Evolutionary conservation across 2,113 vertebrate species (phyloP).

Genomic region (Perognathus longimembris): DNA sequence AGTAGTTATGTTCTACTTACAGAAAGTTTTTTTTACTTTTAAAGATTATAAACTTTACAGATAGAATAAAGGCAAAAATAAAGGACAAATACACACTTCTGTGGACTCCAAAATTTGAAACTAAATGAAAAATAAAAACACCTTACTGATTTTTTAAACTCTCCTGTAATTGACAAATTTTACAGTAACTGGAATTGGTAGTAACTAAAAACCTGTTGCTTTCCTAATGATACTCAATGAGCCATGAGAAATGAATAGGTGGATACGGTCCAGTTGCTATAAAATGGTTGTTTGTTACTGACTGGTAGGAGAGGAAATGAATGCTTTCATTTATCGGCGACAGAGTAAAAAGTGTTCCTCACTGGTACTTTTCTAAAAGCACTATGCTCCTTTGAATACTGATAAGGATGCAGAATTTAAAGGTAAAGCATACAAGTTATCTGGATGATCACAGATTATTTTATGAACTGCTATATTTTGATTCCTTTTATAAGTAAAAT

Average conservation of each 20-base stretch:
- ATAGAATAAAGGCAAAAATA: background rate
- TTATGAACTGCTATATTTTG: slow-evolving; percentile 44
- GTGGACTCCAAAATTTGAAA: background rate
- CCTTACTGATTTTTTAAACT: slow-evolving; percentile 43
- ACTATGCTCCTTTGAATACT: slow-evolving; percentile 64
- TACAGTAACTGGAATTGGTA: slow-evolving; percentile 38
- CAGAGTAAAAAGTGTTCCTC: slow-evolving; percentile 70
- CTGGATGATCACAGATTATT: slow-evolving; percentile 9
- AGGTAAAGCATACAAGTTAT: slow-evolving; percentile 57
- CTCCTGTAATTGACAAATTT: slow-evolving; percentile 60
- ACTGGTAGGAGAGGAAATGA: slow-evolving; percentile 73
- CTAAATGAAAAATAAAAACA: slow-evolving; percentile 25
- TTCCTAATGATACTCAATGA: slow-evolving; percentile 70
- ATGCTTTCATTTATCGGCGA: slow-evolving; percentile 74
- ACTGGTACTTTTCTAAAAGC: slow-evolving; percentile 69
- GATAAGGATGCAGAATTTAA: slow-evolving; percentile 65
- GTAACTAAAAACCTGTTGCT: slow-evolving; percentile 68
- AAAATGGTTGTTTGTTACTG: slow-evolving; percentile 77
- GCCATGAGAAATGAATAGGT: slow-evolving; percentile 73
- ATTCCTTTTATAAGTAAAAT: slow-evolving; percentile 45
- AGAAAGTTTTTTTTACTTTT: background rate
- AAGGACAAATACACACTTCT: background rate
- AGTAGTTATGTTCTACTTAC: background rate
- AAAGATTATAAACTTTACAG: background rate
- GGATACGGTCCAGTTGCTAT: slow-evolving; percentile 71